A percentile compares a stretch with the other conserved stretches of the same genome.
phyloP scores from a whole-genome alignment of 1,140 invertebrate genomes.

The Ectropis grisescens region DNA sequence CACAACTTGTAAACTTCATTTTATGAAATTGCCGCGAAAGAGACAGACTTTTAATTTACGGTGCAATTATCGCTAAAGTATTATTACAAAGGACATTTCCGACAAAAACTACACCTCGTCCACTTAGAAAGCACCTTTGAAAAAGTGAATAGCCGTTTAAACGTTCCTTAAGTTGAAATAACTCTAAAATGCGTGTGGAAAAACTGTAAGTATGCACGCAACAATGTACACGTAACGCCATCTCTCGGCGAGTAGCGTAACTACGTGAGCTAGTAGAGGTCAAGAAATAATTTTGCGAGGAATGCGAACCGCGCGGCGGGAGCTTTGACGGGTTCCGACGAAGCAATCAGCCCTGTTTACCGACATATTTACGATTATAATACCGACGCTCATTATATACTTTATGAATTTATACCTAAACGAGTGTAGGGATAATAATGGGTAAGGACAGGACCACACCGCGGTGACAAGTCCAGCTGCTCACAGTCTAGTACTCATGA shows the following conservation, averaged over 20 bases:
- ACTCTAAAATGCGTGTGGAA: constrained; percentile 39
- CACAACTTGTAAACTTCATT: no score
- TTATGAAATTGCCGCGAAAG: constrained; percentile 1
- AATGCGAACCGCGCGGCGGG: constrained; percentile 44
- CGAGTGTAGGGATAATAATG: constrained; percentile 45
- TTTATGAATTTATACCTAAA: constrained; percentile 64
- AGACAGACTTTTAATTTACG: constrained; percentile 42
- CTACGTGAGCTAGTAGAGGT: constrained; percentile 30
- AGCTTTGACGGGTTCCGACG: constrained; percentile 64
- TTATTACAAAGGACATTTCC: constrained; percentile 46
- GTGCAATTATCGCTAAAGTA: constrained; percentile 46
- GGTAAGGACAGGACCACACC: no score
- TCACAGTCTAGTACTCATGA: no score
- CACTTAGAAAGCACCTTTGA: constrained; percentile 63
- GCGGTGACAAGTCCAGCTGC: no score
- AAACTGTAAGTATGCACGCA: constrained; percentile 41
- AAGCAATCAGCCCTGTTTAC: constrained; percentile 67
- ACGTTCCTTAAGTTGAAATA: constrained; percentile 54
- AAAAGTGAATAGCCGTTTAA: constrained; percentile 62
- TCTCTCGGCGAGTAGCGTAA: constrained; percentile 48
- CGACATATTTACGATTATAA: constrained; percentile 68
- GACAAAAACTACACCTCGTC: constrained; percentile 42
- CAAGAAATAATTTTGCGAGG: constrained; percentile 48
- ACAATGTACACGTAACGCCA: constrained; percentile 56
- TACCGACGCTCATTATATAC: constrained; percentile 62